Percentiles rank a stretch among this genome's conserved stretches.
Conservation (phyloP, 2,113 vertebrate species). For the Pelodiscus sinensis region DNA sequence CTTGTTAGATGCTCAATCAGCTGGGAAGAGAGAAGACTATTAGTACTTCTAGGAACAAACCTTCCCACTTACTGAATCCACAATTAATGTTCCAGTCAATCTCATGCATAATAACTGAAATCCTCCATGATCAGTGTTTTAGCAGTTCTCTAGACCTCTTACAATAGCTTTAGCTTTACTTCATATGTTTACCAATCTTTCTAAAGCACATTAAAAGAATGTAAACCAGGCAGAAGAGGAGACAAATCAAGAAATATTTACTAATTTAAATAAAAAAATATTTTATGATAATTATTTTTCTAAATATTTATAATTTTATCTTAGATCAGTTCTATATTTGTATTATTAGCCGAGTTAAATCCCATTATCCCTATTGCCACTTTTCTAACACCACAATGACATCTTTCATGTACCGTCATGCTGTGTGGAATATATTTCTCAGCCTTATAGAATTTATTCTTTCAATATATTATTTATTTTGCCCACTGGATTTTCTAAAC, state of each 20-base stretch:
- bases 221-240: background rate
- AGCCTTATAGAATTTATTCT: background rate
- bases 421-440: background rate
- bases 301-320: background rate
- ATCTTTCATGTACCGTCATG: background rate
- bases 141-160: background rate
- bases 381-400: background rate
- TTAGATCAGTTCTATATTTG: background rate
- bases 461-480: background rate
- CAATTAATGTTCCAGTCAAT: conserved; percentile 55
- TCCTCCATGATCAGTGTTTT: background rate
- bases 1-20: conserved; percentile 39
- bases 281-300: background rate
- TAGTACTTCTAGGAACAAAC: conserved; percentile 22
- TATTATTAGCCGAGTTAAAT: background rate
- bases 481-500: background rate
- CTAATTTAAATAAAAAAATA: background rate
- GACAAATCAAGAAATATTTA: background rate
- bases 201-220: background rate
- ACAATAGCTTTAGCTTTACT: background rate
- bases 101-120: background rate
- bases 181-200: background rate
- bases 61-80: conserved; percentile 44
- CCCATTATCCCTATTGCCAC: background rate
- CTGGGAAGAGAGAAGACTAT: conserved; percentile 33